These are phyloP conservation scores for Gortyna flavago DNA, from an alignment of 2,888 invertebrate genomes.

Conservation along the genomic window DNA sequence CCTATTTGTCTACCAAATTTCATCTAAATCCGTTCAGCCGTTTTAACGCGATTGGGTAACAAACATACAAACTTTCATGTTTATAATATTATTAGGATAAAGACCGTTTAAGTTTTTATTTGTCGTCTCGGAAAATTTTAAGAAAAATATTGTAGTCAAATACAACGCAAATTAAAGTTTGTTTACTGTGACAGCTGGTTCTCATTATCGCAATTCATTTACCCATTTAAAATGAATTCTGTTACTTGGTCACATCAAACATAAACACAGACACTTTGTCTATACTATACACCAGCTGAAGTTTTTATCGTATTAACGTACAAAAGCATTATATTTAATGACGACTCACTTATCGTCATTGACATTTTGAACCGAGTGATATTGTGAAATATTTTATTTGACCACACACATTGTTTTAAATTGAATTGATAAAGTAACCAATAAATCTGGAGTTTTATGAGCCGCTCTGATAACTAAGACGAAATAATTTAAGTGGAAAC, in stretches of 20 bases:
- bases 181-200: constrained; percentile 14
- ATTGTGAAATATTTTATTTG: constrained; percentile 53
- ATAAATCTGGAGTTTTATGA: constrained; percentile 54
- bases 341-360: constrained; percentile 53
- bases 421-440: constrained; percentile 57
- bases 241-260: constrained; percentile 36
- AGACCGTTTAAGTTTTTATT: neutral
- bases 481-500: constrained; percentile 38
- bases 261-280: constrained; percentile 52
- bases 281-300: constrained; percentile 43
- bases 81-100: no score
- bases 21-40: neutral
- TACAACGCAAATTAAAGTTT: constrained; percentile 13
- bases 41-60: neutral
- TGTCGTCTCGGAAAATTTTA: neutral
- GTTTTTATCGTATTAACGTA: constrained; percentile 47
- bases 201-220: constrained; percentile 20
- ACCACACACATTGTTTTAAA: constrained; percentile 64
- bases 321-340: constrained; percentile 42
- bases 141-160: neutral
- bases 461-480: constrained; percentile 31
- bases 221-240: constrained; percentile 20
- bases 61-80: neutral
- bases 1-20: neutral
- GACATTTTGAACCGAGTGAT: constrained; percentile 60